Conservation (phyloP, 2,797 vertebrate genomes). For the Mormyrops attenuatus region DNA sequence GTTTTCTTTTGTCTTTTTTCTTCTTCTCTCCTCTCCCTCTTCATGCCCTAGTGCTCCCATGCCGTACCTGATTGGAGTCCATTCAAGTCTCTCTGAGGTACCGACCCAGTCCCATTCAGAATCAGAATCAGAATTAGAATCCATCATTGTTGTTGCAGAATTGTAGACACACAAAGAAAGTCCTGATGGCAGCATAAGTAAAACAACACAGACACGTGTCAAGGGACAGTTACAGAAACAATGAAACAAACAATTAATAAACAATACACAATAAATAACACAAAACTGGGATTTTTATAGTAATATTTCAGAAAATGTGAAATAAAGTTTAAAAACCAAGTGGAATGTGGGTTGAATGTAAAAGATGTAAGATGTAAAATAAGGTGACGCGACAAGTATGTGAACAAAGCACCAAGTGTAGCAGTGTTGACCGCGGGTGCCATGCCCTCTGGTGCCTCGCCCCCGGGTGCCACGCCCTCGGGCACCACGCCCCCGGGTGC, state of each 20-base stretch:
- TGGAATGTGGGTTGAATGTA: neutral
- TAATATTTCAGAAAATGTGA: neutral
- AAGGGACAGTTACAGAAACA: neutral
- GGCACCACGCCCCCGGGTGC: too few species aligned
- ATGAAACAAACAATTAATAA: neutral
- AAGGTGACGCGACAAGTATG: neutral
- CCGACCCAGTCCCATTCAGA: slow-evolving; percentile 7
- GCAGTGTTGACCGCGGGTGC: neutral
- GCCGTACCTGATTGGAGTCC: slow-evolving; percentile 88
- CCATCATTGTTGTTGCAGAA: neutral
- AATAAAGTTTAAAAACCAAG: neutral
- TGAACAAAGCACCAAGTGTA: neutral
- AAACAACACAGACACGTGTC: neutral
- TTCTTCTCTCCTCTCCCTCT: slow-evolving; percentile 29
- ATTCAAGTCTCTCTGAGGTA: slow-evolving; percentile 80
- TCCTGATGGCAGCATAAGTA: neutral
- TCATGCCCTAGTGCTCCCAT: slow-evolving; percentile 70
- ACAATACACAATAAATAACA: neutral
- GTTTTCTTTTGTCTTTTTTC: neutral
- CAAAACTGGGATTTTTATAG: neutral
- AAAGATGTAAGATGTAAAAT: neutral
- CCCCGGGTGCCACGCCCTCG: too few species aligned
- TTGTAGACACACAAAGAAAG: neutral
- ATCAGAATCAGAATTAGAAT: neutral
- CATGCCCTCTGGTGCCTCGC: too few species aligned